Conservation (phyloP, 2,888 invertebrate species). For the Slavum lentiscoides region DNA sequence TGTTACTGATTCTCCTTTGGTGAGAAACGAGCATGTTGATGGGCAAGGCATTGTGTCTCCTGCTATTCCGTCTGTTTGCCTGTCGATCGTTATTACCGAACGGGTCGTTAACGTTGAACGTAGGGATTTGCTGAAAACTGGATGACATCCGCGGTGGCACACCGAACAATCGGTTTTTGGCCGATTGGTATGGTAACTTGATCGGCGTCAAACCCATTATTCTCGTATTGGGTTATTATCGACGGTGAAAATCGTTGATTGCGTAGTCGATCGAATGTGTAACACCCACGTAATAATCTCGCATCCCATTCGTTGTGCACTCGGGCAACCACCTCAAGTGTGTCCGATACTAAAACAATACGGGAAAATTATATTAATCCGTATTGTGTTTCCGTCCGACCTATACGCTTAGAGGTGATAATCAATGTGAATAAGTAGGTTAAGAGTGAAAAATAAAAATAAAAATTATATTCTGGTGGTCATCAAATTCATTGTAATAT, state of each 20-base stretch:
- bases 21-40: constrained; percentile 81
- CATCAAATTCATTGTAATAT: not conserved
- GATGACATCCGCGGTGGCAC: constrained; percentile 62
- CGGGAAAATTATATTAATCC: not conserved
- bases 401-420: not conserved
- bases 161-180: constrained; percentile 74
- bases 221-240: not conserved
- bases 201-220: constrained; percentile 43
- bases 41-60: constrained; percentile 62
- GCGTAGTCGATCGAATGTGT: not conserved
- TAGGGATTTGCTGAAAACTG: constrained; percentile 46
- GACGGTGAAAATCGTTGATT: constrained; percentile 10
- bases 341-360: constrained; percentile 32
- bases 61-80: constrained; percentile 44
- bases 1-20: constrained; percentile 73
- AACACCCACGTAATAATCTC: not conserved
- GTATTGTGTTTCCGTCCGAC: not conserved
- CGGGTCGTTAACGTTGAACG: constrained; percentile 45
- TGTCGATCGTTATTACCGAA: constrained; percentile 3
- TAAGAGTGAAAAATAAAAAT: not conserved
- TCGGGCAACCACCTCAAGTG: constrained; percentile 20
- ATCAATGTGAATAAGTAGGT: not conserved
- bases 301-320: constrained; percentile 42
- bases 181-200: constrained; percentile 62
- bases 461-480: not conserved